A percentile compares a stretch with the other conserved stretches of the same genome.
phyloP scores from a whole-genome alignment of 2,113 vertebrate species.

The Oryctolagus cuniculus region mOryCun1.1 NC_091445.1:72905501-72906000 shows the following conservation, averaged over 20 bases:
- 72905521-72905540: not conserved
- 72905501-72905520: not conserved
- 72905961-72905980: not conserved
- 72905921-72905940: not conserved
- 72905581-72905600: not conserved
- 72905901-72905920: not conserved
- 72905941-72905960: not conserved
- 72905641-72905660: not conserved
- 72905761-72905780: not conserved
- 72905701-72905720: not conserved
- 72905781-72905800: not conserved
- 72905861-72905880: not conserved
- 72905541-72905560: not conserved
- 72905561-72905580: not conserved
- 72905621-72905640: not conserved
- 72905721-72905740: not conserved
- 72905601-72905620: not conserved
- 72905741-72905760: not conserved
- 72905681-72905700: not conserved
- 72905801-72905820: not conserved
- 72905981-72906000: not conserved
- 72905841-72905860: accelerated
- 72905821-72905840: not conserved
- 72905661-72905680: not conserved
- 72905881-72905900: not conserved